Percentiles rank a stretch among this genome's conserved stretches.
Conservation (phyloP, 2,797 vertebrate genomes). For the Lycodopsis pacificus region DNA sequence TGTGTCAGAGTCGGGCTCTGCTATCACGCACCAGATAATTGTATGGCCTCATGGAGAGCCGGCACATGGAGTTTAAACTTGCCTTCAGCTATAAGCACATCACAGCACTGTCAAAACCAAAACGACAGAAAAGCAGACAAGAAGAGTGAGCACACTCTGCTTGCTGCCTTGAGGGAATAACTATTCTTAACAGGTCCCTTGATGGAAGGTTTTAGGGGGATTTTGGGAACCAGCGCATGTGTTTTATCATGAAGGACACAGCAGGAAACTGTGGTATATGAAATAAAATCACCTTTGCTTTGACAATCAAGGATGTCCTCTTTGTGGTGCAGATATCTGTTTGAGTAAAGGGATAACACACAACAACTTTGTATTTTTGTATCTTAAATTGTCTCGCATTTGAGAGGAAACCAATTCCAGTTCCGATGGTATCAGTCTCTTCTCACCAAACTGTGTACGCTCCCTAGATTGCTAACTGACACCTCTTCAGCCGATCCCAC, state of each 20-base stretch:
- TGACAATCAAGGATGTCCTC: not conserved
- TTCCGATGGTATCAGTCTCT: not conserved
- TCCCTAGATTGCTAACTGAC: slow-evolving; percentile 45
- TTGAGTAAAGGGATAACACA: slow-evolving; percentile 9
- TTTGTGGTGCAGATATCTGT: not conserved
- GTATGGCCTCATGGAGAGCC: slow-evolving; percentile 64
- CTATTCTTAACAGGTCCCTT: slow-evolving; percentile 9
- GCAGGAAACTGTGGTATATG: not conserved
- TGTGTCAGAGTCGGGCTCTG: slow-evolving; percentile 58
- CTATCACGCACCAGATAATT: slow-evolving; percentile 75
- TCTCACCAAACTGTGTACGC: slow-evolving; percentile 17
- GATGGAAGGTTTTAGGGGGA: slow-evolving; percentile 37
- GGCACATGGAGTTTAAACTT: slow-evolving; percentile 57
- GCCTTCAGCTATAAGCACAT: slow-evolving; percentile 63
- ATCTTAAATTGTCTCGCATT: slow-evolving; percentile 13
- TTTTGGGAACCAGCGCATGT: slow-evolving; percentile 10
- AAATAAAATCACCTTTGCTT: slow-evolving; percentile 14
- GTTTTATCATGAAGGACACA: not conserved
- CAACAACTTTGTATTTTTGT: slow-evolving; percentile 10
- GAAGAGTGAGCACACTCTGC: slow-evolving; percentile 13
- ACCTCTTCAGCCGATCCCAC: slow-evolving; percentile 44
- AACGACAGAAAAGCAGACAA: slow-evolving; percentile 41
- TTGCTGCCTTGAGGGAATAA: slow-evolving; percentile 31
- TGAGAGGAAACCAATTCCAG: slow-evolving; percentile 17
- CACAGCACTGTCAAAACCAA: slow-evolving; percentile 57